Evolutionary conservation across 2,888 invertebrate species (phyloP).

Genomic region (Cenopis cana): DNA sequence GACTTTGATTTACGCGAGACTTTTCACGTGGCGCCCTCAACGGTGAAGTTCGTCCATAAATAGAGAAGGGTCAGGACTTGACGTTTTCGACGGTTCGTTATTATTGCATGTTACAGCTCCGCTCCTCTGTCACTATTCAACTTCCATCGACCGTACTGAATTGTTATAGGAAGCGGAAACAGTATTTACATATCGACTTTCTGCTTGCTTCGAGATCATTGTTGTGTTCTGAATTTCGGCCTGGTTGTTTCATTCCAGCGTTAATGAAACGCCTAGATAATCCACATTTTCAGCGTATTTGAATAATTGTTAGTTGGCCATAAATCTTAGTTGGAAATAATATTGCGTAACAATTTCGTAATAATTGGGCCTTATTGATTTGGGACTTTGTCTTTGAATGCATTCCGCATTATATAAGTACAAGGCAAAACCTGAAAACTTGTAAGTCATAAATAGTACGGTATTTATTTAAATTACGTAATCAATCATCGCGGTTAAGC

Average conservation of each 20-base stretch:
- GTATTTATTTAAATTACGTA: no score
- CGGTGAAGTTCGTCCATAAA: conserved; percentile 68
- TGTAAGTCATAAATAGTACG: no score
- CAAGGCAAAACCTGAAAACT: no score
- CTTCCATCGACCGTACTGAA: conserved; percentile 64
- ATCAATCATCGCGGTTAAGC: no score
- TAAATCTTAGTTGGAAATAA: neutral
- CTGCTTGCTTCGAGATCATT: conserved; percentile 55
- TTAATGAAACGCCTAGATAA: conserved; percentile 11
- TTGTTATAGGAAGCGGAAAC: conserved; percentile 71
- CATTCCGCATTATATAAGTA: neutral
- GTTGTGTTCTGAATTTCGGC: conserved; percentile 37
- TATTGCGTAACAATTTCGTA: neutral
- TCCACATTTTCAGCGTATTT: neutral
- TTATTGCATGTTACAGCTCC: conserved; percentile 71
- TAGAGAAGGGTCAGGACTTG: conserved; percentile 75
- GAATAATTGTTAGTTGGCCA: neutral
- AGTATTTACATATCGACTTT: conserved; percentile 69
- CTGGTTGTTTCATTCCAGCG: conserved; percentile 7
- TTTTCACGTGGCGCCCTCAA: conserved; percentile 76
- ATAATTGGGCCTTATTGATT: neutral
- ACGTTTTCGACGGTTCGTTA: conserved; percentile 72
- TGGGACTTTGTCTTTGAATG: neutral
- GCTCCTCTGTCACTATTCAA: conserved; percentile 71
- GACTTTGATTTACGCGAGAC: conserved; percentile 82